phyloP scores from a whole-genome alignment of 2,888 invertebrate genomes.

The Nesidiocoris tenuis region DNA sequence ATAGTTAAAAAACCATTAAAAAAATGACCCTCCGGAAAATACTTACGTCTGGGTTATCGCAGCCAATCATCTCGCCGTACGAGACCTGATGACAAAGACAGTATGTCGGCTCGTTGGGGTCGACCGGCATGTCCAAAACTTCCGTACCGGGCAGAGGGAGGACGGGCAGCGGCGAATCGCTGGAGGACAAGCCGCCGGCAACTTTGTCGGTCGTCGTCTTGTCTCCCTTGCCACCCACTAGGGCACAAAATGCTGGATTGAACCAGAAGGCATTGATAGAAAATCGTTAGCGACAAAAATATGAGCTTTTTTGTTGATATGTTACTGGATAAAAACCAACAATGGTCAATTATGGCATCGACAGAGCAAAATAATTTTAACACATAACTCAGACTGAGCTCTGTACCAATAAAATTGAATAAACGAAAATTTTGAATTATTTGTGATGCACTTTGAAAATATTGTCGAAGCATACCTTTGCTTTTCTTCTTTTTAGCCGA shows the following conservation, averaged over 20 bases:
- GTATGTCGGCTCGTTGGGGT: slow-evolving; percentile 98
- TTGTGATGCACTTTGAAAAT: too few relatives aligned
- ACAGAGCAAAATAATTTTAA: too few relatives aligned
- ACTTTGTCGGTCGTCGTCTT: slow-evolving; percentile 53
- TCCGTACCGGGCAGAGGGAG: slow-evolving; percentile 58
- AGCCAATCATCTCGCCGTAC: slow-evolving; percentile 95
- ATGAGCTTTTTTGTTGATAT: too few relatives aligned
- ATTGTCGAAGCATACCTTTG: slow-evolving; percentile 55
- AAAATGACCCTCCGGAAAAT: background rate
- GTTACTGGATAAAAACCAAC: too few relatives aligned
- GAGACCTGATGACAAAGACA: slow-evolving; percentile 97
- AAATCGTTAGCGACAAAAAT: too few relatives aligned
- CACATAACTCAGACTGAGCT: too few relatives aligned
- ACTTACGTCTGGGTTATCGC: slow-evolving; percentile 85
- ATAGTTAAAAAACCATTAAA: background rate
- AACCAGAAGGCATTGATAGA: too few relatives aligned
- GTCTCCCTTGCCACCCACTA: slow-evolving; percentile 52
- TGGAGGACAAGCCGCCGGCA: slow-evolving; percentile 52
- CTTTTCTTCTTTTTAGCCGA: slow-evolving; percentile 60
- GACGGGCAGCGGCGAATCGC: slow-evolving; percentile 39
- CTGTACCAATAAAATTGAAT: too few relatives aligned
- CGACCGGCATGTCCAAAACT: slow-evolving; percentile 85
- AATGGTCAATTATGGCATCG: too few relatives aligned
- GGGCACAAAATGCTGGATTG: background rate
- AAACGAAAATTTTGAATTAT: too few relatives aligned